phyloP scores from a whole-genome alignment of 2,113 vertebrate species.

The Calypte anna region DNA sequence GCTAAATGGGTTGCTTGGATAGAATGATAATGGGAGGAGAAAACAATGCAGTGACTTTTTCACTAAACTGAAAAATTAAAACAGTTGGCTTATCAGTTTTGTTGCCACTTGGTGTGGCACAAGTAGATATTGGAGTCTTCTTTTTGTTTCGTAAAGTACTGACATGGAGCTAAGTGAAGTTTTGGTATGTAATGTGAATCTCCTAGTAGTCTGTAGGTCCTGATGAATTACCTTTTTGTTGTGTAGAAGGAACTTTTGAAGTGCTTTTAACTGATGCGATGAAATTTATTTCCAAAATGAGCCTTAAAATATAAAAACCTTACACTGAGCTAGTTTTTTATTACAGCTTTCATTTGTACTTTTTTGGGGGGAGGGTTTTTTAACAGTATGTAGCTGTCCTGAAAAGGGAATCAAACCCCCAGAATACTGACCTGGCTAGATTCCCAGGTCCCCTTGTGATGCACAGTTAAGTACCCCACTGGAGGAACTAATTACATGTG shows the following conservation, averaged over 20 bases:
- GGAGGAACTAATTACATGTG: neutral
- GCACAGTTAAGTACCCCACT: neutral
- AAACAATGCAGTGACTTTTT: neutral
- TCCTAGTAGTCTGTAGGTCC: neutral
- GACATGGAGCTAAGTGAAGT: neutral
- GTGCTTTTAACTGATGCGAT: neutral
- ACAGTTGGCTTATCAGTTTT: neutral
- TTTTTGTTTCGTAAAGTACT: neutral
- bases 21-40: neutral
- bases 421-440: neutral
- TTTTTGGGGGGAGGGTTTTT: neutral
- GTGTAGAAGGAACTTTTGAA: neutral
- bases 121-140: neutral
- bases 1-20: neutral
- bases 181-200: neutral
- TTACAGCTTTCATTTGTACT: neutral
- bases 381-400: neutral
- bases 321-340: neutral
- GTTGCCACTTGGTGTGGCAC: neutral
- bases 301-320: neutral
- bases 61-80: neutral
- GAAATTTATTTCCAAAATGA: neutral
- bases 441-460: constrained; percentile 24
- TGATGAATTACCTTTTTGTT: neutral
- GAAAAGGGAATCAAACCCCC: neutral